Percentiles rank a stretch among this genome's conserved stretches.
Conservation (phyloP, 2,797 vertebrate genomes). For the Danionella dracula region DNA sequence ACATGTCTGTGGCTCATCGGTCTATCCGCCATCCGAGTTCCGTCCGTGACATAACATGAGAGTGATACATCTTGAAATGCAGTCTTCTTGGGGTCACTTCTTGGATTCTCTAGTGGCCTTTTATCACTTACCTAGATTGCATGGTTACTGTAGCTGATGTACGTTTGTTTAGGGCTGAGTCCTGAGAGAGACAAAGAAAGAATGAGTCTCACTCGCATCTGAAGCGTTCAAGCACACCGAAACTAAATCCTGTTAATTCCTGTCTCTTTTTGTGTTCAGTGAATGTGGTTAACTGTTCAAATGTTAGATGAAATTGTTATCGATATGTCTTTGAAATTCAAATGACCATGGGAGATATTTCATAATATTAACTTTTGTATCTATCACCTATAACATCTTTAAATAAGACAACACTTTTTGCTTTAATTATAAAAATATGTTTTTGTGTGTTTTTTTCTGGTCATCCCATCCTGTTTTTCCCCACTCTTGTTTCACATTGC, state of each 20-base stretch:
- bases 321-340: too few relatives aligned
- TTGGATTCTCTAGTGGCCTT: conserved; percentile 47
- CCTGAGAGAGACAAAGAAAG: conserved; percentile 65
- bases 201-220: neutral
- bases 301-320: too few relatives aligned
- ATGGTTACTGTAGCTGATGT: conserved; percentile 99
- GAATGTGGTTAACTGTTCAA: too few relatives aligned
- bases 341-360: too few relatives aligned
- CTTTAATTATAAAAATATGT: too few relatives aligned
- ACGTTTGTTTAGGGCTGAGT: conserved; percentile 94
- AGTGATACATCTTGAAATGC: conserved; percentile 46
- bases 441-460: too few relatives aligned
- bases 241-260: neutral
- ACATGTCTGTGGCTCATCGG: conserved; percentile 26
- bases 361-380: too few relatives aligned
- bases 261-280: too few relatives aligned
- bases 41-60: conserved; percentile 41
- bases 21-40: conserved; percentile 35
- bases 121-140: conserved; percentile 78
- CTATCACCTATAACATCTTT: too few relatives aligned
- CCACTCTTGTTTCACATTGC: too few relatives aligned
- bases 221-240: neutral
- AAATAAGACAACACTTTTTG: too few relatives aligned
- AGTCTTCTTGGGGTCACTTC: conserved; percentile 51
- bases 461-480: too few relatives aligned